Conservation (phyloP, 1,140 invertebrate genomes). For the Brachionus plicatilis region DNA sequence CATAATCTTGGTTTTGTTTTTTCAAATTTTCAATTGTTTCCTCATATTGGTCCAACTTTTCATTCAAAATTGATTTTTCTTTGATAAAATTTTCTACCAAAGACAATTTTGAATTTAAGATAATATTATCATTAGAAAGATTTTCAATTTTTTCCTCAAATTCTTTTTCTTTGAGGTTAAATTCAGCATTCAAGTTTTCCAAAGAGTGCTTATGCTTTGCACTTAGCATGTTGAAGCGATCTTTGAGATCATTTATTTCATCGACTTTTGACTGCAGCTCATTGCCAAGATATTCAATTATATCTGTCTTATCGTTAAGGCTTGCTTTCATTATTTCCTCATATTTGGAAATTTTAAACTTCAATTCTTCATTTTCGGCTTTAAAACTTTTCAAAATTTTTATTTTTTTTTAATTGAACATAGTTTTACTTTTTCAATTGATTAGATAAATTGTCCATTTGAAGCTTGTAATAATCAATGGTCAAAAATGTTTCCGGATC, state of each 20-base stretch:
- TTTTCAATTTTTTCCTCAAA: neutral
- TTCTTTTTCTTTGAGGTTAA: neutral
- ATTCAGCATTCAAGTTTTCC: neutral
- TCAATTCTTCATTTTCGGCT: neutral
- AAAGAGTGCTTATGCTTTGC: neutral
- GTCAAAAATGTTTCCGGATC: neutral
- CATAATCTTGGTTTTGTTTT: neutral
- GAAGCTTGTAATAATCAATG: conserved; percentile 20
- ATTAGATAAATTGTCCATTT: neutral
- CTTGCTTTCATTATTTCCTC: conserved; percentile 17
- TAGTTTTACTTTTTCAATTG: neutral
- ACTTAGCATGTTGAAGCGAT: neutral
- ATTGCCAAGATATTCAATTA: neutral
- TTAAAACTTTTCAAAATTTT: neutral
- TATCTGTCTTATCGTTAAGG: neutral
- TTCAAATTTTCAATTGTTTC: conserved; percentile 1
- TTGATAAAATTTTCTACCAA: conserved; percentile 21
- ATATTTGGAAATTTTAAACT: neutral
- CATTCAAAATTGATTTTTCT: neutral
- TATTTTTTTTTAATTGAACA: neutral
- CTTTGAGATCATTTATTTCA: conserved; percentile 9
- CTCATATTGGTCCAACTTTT: neutral
- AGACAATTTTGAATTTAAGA: neutral
- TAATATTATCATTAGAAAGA: neutral
- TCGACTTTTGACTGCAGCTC: neutral